phyloP scores from a whole-genome alignment of 2,888 invertebrate species.

The Sarcophaga subvicina region DNA sequence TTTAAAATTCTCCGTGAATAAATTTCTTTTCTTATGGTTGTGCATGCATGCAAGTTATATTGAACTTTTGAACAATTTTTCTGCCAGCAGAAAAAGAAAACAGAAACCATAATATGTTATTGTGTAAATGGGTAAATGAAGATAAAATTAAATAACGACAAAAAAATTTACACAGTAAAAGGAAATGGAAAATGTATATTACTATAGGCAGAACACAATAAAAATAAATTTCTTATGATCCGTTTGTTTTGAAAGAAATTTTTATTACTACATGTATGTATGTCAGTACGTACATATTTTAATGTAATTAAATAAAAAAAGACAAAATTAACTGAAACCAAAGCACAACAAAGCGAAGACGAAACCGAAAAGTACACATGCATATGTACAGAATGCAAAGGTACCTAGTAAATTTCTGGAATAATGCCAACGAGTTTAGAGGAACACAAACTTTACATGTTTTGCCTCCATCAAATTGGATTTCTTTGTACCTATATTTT shows the following conservation, averaged over 20 bases:
- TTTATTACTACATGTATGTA: too few species aligned
- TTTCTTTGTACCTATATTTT: slow-evolving; percentile 7
- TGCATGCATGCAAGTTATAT: slow-evolving; percentile 57
- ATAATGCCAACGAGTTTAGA: slow-evolving; percentile 67
- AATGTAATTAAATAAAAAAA: slow-evolving; percentile 61
- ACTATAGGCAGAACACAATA: not conserved
- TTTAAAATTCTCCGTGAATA: too few species aligned
- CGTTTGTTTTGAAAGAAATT: too few species aligned
- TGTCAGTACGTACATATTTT: slow-evolving; percentile 8
- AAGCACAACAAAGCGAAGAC: slow-evolving; percentile 37
- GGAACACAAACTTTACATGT: slow-evolving; percentile 59
- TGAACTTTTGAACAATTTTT: slow-evolving; percentile 66
- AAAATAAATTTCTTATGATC: too few species aligned
- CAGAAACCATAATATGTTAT: slow-evolving; percentile 63
- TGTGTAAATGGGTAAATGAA: slow-evolving; percentile 67
- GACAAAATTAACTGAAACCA: slow-evolving; percentile 17
- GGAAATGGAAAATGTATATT: not conserved
- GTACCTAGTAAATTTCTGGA: slow-evolving; percentile 63
- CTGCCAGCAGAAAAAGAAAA: slow-evolving; percentile 42
- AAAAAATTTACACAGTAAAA: slow-evolving; percentile 26
- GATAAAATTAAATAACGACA: slow-evolving; percentile 43
- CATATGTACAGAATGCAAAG: slow-evolving; percentile 25
- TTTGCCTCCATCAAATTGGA: slow-evolving; percentile 11
- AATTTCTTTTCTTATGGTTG: slow-evolving; percentile 5
- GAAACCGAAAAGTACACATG: slow-evolving; percentile 24